These are phyloP conservation scores for Pterophyllum scalare DNA, from an alignment of 2,113 vertebrate genomes.

Conservation along the genomic window DNA sequence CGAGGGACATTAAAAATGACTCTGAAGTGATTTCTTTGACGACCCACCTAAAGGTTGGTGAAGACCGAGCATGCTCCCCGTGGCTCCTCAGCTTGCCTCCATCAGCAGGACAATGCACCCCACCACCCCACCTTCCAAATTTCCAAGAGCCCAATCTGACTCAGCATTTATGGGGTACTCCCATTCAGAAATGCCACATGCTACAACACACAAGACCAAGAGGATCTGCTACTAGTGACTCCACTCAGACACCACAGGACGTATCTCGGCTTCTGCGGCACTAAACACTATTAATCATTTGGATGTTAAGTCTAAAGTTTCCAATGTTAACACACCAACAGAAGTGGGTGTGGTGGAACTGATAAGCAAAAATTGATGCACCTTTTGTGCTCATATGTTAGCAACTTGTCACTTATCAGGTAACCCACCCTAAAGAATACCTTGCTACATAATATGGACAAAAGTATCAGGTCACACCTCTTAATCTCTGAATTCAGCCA, in stretches of 20 bases:
- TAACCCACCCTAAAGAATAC: neutral
- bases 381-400: neutral
- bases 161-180: neutral
- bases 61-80: neutral
- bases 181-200: neutral
- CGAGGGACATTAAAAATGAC: no score
- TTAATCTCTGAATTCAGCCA: neutral
- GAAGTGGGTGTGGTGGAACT: neutral
- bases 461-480: neutral
- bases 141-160: neutral
- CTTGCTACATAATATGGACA: neutral
- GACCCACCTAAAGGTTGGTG: neutral
- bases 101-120: neutral
- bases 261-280: neutral
- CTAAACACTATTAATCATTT: neutral
- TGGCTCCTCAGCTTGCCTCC: no score
- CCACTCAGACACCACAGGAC: no score
- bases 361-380: no score
- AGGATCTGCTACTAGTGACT: neutral
- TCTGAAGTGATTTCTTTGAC: neutral
- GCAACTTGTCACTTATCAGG: neutral
- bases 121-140: neutral
- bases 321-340: no score
- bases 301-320: neutral
- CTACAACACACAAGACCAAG: neutral